Base-by-base conservation (phyloP, 2,113 vertebrate genomes). In the Aramus guarauna region DNA sequence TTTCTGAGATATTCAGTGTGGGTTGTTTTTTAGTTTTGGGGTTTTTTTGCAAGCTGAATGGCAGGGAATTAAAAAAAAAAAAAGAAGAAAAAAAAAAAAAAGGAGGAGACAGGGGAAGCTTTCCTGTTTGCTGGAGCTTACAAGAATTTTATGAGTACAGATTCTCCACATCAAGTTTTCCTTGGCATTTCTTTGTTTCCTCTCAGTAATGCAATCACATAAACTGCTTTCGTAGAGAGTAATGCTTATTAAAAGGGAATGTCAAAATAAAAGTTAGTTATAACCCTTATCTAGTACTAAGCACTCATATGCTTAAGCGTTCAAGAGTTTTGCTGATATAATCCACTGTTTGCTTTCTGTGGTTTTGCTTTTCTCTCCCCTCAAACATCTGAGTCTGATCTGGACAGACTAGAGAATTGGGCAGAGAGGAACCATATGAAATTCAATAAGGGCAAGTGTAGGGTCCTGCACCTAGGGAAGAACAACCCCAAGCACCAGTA, bases 141-240 rank as follows among this genome's bases (percentile, higher is more conserved):
- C 37, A 41, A 92, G 67, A 39, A 36, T 82, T 84, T 92, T 85
- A 94, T 90, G 75, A 94, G 87, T 56, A 78, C 90, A 82, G 90
- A 95, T 86, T 86, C 94, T 90, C 90, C 64, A 50, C 94, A 87
- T 93, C 88, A 97, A 96, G 69, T 78, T 39, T 39, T 94, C 78
- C 90, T 39, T 90, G 88, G 91, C 94, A 85, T 96, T 95, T 96
- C 88, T 93, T 94, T 95, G 94, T 96, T 97, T 96, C 96, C 95
- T 95, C 88, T 90, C 78, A 48, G 78, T 85, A 94, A 96, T 9
- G 55, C 78, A 90, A 93, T 85, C 94, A 66, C 68, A 90, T 15
- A 74, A 94, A 93, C 72, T 1, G 1, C 82, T 96, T 85, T 80
- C n/a, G 85, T 94, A 67, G 80, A 92, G 52, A 92, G 85, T 81